These are phyloP conservation scores for Biston stratarius DNA, from an alignment of 2,888 invertebrate genomes.

Conservation along the genomic window DNA sequence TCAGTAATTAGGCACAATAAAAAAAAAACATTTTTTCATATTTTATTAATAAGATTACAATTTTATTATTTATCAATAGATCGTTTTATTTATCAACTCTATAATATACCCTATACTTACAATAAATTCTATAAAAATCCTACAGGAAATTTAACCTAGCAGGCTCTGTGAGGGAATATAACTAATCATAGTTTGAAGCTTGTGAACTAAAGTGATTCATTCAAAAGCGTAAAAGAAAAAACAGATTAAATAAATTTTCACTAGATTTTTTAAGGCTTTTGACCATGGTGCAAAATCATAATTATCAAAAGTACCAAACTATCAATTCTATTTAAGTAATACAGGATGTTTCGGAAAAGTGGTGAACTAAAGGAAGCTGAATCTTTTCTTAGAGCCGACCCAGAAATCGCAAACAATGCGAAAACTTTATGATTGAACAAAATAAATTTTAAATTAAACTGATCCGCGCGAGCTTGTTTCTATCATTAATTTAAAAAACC, in stretches of 20 bases:
- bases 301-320: not conserved
- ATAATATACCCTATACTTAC: too few species aligned
- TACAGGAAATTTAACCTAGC: too few species aligned
- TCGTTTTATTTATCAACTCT: constrained; percentile 8
- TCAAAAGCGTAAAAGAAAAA: not conserved
- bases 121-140: not conserved
- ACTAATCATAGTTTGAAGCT: not conserved
- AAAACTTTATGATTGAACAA: too few species aligned
- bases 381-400: too few species aligned
- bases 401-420: too few species aligned
- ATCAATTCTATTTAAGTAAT: not conserved
- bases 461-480: too few species aligned
- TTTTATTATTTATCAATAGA: not conserved
- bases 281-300: not conserved
- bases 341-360: too few species aligned
- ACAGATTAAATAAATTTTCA: not conserved
- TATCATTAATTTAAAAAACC: too few species aligned
- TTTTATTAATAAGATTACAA: not conserved
- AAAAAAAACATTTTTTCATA: not conserved
- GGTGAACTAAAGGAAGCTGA: too few species aligned
- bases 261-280: not conserved
- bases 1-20: too few species aligned
- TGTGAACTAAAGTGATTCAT: not conserved
- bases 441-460: too few species aligned
- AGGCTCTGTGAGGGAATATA: too few species aligned